phyloP scores from a whole-genome alignment of 2,797 vertebrate genomes.

The Hippopotamyrus pictus region DNA sequence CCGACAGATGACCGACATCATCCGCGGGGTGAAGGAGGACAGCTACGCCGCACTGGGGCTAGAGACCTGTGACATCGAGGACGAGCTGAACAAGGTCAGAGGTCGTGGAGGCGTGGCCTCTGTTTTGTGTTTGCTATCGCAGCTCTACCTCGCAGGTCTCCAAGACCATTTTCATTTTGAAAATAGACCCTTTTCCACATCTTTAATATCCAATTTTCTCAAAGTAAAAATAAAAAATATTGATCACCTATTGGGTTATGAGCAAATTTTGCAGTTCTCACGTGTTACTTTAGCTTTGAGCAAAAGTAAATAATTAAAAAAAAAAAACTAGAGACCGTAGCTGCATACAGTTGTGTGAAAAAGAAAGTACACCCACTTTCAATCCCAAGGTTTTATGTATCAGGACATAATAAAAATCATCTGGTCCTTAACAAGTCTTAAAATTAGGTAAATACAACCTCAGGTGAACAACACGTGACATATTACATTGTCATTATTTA shows the following conservation, averaged over 20 bases:
- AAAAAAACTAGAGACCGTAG: neutral
- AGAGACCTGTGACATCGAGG: slow-evolving; percentile 77
- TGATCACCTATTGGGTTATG: neutral
- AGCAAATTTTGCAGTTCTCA: neutral
- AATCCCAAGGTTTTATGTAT: neutral
- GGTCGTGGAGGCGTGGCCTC: neutral
- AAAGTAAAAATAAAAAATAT: neutral
- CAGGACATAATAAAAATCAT: too few relatives aligned
- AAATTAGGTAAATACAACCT: too few relatives aligned
- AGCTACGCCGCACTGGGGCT: slow-evolving; percentile 69
- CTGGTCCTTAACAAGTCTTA: too few relatives aligned
- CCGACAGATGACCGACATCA: slow-evolving; percentile 70
- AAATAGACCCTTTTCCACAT: neutral
- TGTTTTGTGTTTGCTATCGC: neutral
- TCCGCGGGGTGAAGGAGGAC: slow-evolving; percentile 68
- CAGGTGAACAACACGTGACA: too few relatives aligned
- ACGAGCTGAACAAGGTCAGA: slow-evolving; percentile 86
- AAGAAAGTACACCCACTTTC: too few relatives aligned
- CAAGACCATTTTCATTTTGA: neutral
- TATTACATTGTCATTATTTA: too few relatives aligned
- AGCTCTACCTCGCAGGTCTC: neutral
- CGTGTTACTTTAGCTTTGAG: neutral
- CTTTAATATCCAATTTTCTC: neutral
- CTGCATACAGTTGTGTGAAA: too few relatives aligned
- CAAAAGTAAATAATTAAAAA: neutral